phyloP scores from a whole-genome alignment of 2,888 invertebrate species.

The Dryocosmus kuriphilus region DNA sequence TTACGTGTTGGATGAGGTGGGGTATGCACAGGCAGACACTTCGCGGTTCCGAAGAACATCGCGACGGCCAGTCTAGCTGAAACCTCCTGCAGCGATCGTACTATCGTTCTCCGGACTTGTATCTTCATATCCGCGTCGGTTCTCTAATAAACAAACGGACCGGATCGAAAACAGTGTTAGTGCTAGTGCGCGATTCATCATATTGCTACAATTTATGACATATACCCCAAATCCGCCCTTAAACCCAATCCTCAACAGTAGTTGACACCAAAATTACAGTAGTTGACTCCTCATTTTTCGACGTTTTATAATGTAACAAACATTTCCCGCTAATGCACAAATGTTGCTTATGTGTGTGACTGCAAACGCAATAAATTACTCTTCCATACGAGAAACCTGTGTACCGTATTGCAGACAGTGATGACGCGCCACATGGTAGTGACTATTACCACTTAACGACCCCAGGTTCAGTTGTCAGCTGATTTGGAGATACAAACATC shows the following conservation, averaged over 20 bases:
- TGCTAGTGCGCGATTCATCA: constrained; percentile 1
- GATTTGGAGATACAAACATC: constrained; percentile 24
- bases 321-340: not conserved
- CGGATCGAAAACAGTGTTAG: not conserved
- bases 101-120: constrained; percentile 7
- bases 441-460: constrained; percentile 50
- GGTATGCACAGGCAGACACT: constrained; percentile 59
- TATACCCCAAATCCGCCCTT: not conserved
- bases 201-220: not conserved
- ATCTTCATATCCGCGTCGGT: not conserved
- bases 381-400: constrained; percentile 10
- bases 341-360: constrained; percentile 27
- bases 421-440: constrained; percentile 54
- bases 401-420: constrained; percentile 43
- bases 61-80: constrained; percentile 72
- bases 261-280: not conserved
- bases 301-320: not conserved
- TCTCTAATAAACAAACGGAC: not conserved
- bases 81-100: constrained; percentile 66
- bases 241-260: not conserved
- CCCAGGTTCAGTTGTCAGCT: constrained; percentile 47
- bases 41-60: constrained; percentile 65
- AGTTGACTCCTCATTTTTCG: not conserved
- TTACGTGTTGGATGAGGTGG: constrained; percentile 56
- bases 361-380: constrained; percentile 1